Base-by-base conservation (phyloP, 2,888 invertebrate species). In the Eupeodes luniger region DNA sequence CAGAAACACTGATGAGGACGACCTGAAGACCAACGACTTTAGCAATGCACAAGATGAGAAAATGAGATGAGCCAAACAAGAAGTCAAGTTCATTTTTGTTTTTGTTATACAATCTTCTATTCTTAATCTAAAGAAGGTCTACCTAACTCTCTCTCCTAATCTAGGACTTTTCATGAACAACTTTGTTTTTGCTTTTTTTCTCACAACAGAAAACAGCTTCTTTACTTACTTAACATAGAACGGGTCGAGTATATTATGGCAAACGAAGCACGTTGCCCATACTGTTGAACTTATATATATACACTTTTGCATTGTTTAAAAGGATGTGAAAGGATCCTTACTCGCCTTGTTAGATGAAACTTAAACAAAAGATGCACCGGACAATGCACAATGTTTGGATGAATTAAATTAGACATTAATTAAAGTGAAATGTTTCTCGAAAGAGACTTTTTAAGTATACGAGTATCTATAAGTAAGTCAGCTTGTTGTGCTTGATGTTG, bases 391-490 rank as follows among this genome's bases (percentile, higher is more conserved):
- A 11, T 67, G 34, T 67, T 40, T 34, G 51, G 27, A 34, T n/a
- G 51, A 51, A 49, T 34, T 51, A 67, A 67, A 67, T 34, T 51
- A 67, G 51, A 67, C 51, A 67, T 67, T 67, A 67, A 67, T 67
- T 67, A 67, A 67, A 49, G 11, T 51, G 34, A 67, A 67, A 67
- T 51, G n/a, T 49, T 34, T 19, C 27, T 64, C 16, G 27, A 11
- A 64, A 44, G 49, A 78, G 77, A 55, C 51, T 66, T 55, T 85
- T 62, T n/a, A 82, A 0, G 66, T 40, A 27, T 27, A 27, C 27
- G 27, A 64, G 10, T 27, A 19, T 19, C 19, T 19, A 19, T 19
- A 12, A 1, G 12, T 10, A 9, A 12, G 11, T 7, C 14, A 59
- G 7, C 59, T 27, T 59, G 34, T 59, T 59, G 27, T 59, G 11